Evolutionary conservation across 2,888 invertebrate genomes (phyloP), one percentile per base, ranked within the genome.

Genomic region (Watsonalla binaria): DNA sequence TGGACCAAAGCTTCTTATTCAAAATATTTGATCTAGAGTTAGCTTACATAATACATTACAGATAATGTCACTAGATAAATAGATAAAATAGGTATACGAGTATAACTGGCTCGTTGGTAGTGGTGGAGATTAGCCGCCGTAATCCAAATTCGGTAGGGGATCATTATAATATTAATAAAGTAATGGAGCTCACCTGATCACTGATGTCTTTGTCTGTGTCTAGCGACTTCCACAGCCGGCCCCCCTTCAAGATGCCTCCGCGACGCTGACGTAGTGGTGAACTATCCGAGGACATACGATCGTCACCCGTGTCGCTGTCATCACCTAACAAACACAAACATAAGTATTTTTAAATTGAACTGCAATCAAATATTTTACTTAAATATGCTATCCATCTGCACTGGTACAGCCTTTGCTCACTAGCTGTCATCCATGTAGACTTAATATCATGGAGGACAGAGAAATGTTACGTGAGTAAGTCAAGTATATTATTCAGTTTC

Each of bases 211-310:
- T 84, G 49, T 90, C 88, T 35, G 66, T 80, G 58, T 91, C 91
- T 45, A 88, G 66, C 55, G 92, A 92, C 68, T 94, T 94, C 95
- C 96, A 95, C 11, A 96, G 88, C 58, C 94, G 92, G 7, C 96
- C 95, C 11, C 96, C 95, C 78, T 96, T 96, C 5, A 96, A 85
- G 57, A 96, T 96, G 35, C 96, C 96, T 49, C 93, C 94, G 39
- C 94, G 88, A 54, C 92, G 89, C 52, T 92, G 92, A 33, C 93
- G 91, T 58, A 90, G 87, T 0, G 94, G 93, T 0, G 93, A 93
- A 56, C 82, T 91, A 55, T 92, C 92, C 37, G 86, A 68, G 4
- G 87, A 88, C 45, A 78, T 57, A 46, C 84, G 74, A 4, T 80
- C 89, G 35, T 90, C 88, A 1, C 74, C 79, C n/a, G 79, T 80